A percentile compares a stretch with the other conserved stretches of the same genome.
phyloP scores from a whole-genome alignment of 2,113 vertebrate species.

The Corynorhinus townsendii region DNA sequence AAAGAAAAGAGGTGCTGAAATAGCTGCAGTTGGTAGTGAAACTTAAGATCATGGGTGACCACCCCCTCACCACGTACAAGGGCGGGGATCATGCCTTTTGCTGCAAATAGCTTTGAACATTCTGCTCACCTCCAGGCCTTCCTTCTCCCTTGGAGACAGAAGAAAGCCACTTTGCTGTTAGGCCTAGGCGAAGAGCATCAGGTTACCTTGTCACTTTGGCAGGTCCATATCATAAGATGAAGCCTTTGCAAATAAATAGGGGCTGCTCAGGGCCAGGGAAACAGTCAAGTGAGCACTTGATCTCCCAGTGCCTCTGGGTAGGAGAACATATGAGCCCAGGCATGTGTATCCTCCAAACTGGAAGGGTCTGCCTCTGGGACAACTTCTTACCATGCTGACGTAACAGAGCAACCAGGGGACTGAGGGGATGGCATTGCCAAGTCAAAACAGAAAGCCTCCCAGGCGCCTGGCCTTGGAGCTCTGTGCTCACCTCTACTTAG shows the following conservation, averaged over 20 bases:
- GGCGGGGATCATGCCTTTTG: neutral
- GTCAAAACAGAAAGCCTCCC: neutral
- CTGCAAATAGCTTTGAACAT: constrained; percentile 43
- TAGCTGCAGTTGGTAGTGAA: constrained; percentile 43
- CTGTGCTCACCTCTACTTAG: neutral
- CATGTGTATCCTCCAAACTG: neutral
- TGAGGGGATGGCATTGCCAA: neutral
- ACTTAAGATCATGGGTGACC: constrained; percentile 24
- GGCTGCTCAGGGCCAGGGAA: neutral
- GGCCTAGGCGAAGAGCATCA: neutral
- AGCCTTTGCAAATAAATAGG: neutral
- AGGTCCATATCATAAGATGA: neutral
- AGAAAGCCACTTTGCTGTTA: neutral
- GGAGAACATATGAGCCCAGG: neutral
- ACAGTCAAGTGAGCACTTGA: neutral
- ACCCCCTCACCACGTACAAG: neutral
- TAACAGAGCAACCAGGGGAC: neutral
- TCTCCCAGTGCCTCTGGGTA: neutral
- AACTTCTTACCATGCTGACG: neutral
- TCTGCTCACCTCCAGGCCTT: neutral
- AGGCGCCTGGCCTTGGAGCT: neutral
- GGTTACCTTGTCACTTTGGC: neutral
- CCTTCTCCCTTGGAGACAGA: neutral
- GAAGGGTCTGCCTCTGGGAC: neutral
- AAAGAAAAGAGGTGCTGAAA: constrained; percentile 54